Evolutionary conservation across 1,140 invertebrate genomes (phyloP), one percentile per base, ranked within the genome.

Genomic region (Drosophila athabasca): DNA sequence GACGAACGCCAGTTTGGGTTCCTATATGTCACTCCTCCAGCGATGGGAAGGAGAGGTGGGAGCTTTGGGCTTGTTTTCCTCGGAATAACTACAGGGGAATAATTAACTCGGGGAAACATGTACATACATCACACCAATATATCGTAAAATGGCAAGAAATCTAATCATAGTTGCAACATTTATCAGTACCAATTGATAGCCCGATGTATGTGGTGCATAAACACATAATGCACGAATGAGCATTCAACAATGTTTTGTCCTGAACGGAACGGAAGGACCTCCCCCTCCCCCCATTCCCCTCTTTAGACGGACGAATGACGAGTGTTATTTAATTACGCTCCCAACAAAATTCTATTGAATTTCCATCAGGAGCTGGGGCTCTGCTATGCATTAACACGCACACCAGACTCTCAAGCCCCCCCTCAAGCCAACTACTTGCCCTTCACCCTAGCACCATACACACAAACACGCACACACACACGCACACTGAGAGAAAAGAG

Each of bases 301-400:
- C 8, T 31, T 8, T 31, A 8, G 44, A 45, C 57, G 46, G 13
- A 24, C 57, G 11, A 39, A 13, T 66, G 72, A 45, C 55, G 45
- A 75, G 72, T 67, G 62, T 75, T 75, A 75, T 75, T 75, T 75
- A 75, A 75, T 75, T 75, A 75, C 71, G 71, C 41, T 60, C 43
- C 55, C 67, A 75, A 75, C 62, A 60, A 75, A 75, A 75, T 75
- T 67, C 62, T 75, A 75, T 75, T 75, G 62, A 66, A 75, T 75
- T 75, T 75, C 51, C 31, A 11, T 29, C 7, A 8, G 2, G 19
- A 1, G 31, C 11, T 11, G 29, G 29, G 26, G 35, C 62, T 49
- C 13, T 46, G 68, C 62, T 46, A 71, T 71, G 68, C 64, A 49
- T 31, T 44, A 48, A 51, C 64, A 68, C 54, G 62, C 68, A 59